Base-by-base conservation (phyloP, 2,888 invertebrate species). In the Caenorhabditis sp. region DNA sequence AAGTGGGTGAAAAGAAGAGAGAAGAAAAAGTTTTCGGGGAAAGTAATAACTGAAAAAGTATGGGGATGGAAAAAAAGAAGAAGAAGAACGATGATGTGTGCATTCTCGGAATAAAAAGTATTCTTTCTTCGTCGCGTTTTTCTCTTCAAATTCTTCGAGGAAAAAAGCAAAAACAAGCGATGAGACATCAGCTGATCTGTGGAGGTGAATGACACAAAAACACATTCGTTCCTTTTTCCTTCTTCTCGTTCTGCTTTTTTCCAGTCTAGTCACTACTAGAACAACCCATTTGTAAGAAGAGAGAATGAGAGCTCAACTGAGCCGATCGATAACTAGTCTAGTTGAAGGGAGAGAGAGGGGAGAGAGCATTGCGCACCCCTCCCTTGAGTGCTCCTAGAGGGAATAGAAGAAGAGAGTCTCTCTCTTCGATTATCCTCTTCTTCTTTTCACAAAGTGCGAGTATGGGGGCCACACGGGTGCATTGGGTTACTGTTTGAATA, bases 81-180 rank as follows among this genome's bases (percentile, higher is more conserved):
- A 51, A 47, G 47, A 69, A 76, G 75, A 75, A 56, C 63, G 76
- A 68, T 58, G 69, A 63, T 70, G 70, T 58, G 61, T 41, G 58
- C 66, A 49, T 77, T 77, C 70, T 70, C 69, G 56, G 77, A 79
- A 76, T 76, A 58, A 76, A 76, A 59, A 76, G 64, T 75, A 64
- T 66, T 44, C 47, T n/a, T n/a, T n/a, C n/a, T 19, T 47, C 47
- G n/a, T 47, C 19, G 47, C 44, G 44, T 31, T 38, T 47, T 63
- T 26, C 38, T 63, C 26, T 51, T 73, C 26, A 51, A 31, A 35
- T 61, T 69, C 41, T 73, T 38, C 51, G 49, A 61, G 64, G 41
- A 58, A 70, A 58, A 64, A 47, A 66, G 75, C 58, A 68, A 76
- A 76, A 76, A 68, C 76, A 76, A 76, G 76, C 75, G 75, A 59